phyloP scores from a whole-genome alignment of 2,113 vertebrate species.

The Boleophthalmus pectinirostris region DNA sequence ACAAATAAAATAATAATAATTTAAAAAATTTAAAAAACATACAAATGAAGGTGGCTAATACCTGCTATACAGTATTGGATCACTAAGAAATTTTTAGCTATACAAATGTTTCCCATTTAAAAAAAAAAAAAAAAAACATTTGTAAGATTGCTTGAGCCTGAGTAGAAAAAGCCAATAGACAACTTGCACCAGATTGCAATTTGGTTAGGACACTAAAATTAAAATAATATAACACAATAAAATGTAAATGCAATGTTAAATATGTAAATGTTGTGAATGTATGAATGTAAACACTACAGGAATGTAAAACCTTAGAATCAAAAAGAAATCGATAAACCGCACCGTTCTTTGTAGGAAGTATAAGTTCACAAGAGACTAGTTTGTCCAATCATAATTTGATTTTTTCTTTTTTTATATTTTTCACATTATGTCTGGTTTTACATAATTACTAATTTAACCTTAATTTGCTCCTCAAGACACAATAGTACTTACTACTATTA shows the following conservation, averaged over 20 bases:
- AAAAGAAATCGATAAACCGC: background rate
- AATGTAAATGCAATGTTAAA: background rate
- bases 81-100: conserved; percentile 27
- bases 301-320: too few species aligned
- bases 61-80: conserved; percentile 54
- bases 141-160: conserved; percentile 8
- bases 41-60: conserved; percentile 53
- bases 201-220: background rate
- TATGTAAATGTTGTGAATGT: background rate
- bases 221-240: background rate
- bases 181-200: background rate
- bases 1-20: too few species aligned
- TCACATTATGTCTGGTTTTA: conserved; percentile 7
- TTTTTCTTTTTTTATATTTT: background rate
- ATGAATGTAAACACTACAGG: conserved; percentile 10
- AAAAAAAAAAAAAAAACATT: too few species aligned
- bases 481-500: conserved; percentile 27
- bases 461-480: conserved; percentile 10
- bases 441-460: conserved; percentile 21
- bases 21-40: too few species aligned
- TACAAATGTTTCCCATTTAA: background rate
- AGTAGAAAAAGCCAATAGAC: conserved; percentile 35
- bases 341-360: background rate
- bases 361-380: background rate
- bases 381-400: background rate